Evolutionary conservation across 2,888 invertebrate genomes (phyloP), one percentile per base, ranked within the genome.

Genomic region (Megaustenia siamemsis): DNA sequence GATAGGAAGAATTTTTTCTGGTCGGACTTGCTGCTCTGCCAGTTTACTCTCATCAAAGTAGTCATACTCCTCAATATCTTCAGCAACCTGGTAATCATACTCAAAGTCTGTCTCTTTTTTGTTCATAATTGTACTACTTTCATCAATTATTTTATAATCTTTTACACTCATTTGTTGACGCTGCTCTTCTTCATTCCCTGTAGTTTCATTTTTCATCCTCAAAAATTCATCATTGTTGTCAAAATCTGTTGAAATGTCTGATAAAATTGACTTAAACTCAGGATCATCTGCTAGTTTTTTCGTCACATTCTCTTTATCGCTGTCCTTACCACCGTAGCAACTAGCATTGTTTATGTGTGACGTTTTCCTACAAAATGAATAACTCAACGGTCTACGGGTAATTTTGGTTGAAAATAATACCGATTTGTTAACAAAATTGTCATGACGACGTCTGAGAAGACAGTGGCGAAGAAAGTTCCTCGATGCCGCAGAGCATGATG

Each of bases 11-110:
- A 71, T 63, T 71, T 83, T 83, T 24, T 78, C 71, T 38, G 77
- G 69, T n/a, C 71, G 83, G 18, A 83, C 35, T 32, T 77, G 76
- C 28, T 83, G 83, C 32, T 79, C 43, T 28, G 32, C 18, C 0
- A 73, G n/a, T 63, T 43, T 69, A 38, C 24, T 66, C 28, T 80
- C 75, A 45, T 79, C 80, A 28, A 56, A 49, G 40, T 84, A 84
- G 38, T 80, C 84, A 84, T 75, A 84, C 43, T 84, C 84, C 45
- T 84, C 84, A 45, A 84, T 84, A 45, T 84, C 84, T 40, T 80
- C 80, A 40, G 84, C 84, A 1, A 80, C 79, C 10, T 63, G 43
- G 32, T 84, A 84, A 43, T 84, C 84, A 63, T 84, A 84, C 40
- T 73, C 80, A 80, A 75, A 80, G 24, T 80, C 79, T 71, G 28